Evolutionary conservation across 2,113 vertebrate species (phyloP).

Genomic region (Regulus satrapa): DNA sequence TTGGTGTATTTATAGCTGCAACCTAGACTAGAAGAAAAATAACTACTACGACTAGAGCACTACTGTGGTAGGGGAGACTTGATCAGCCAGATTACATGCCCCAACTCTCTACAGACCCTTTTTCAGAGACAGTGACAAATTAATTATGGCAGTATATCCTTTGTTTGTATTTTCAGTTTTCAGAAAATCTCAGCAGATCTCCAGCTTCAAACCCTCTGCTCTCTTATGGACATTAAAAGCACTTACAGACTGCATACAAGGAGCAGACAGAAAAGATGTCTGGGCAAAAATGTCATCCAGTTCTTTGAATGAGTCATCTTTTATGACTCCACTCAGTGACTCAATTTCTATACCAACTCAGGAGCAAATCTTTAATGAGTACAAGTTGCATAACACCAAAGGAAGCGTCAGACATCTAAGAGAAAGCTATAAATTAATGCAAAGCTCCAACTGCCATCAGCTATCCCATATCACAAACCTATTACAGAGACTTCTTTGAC

Average conservation of each 20-base stretch:
- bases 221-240: neutral
- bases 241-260: constrained; percentile 4
- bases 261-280: constrained; percentile 22
- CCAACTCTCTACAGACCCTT: neutral
- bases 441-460: neutral
- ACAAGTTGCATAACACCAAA: neutral
- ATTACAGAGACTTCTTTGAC: neutral
- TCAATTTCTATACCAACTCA: constrained; percentile 40
- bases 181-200: neutral
- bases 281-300: constrained; percentile 25
- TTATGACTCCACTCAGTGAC: constrained; percentile 29
- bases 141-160: neutral
- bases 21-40: neutral
- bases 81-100: neutral
- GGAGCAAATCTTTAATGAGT: neutral
- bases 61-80: neutral
- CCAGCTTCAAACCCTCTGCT: neutral
- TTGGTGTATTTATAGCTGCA: neutral
- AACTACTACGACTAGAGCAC: neutral
- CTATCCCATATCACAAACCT: neutral
- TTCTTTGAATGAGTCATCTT: constrained; percentile 41
- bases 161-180: neutral
- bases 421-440: neutral
- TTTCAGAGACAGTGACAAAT: neutral
- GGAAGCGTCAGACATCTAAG: neutral